Base-by-base conservation (phyloP, 2,113 vertebrate species). In the Columbina picui region DNA sequence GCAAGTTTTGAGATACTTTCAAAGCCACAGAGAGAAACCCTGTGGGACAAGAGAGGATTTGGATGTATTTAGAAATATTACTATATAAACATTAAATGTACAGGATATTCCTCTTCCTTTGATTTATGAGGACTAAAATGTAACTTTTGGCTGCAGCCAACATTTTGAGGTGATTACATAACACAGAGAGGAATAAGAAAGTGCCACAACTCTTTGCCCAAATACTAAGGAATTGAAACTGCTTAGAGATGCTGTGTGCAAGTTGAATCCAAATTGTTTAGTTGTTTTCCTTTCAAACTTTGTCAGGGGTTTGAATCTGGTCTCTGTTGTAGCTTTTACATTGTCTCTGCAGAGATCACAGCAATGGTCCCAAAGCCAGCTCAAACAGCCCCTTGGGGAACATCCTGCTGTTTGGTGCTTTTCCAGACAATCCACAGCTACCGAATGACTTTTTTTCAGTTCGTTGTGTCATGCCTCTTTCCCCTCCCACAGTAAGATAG, bases 1-100 rank as follows among this genome's bases (percentile, higher is more conserved):
- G 38, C 47, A 73, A 95, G 76, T 96, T 97, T 78, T 45, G 25
- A 92, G 60, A n/a, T 64, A 71, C 68, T 93, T 95, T 77, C 60
- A 90, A 79, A 89, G 53, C 9, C 61, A 55, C 4, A 59, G 50
- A 83, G 77, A 91, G 81, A 96, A 88, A 56, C 41, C 38, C 52
- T 36, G n/a, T 78, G 77, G 80, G 73, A 90, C 13, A 7, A 93
- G 76, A 81, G 78, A 61, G 53, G 52, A 83, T 89, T 93, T 86
- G 49, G 68, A 49, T 45, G 18, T 56, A 80, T 89, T 86, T 83
- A 87, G 77, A 76, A 91, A 83, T 86, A 76, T 52, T 91, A 47
- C 16, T 75, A 77, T 87, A 26, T 26, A 81, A 78, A 68, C 26
- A 84, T 90, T 92, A 94, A 93, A 81, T 29, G 10, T 10, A 74